Evolutionary conservation across 1,140 invertebrate species (phyloP).

Genomic region (Drosophila carrolli): DNA sequence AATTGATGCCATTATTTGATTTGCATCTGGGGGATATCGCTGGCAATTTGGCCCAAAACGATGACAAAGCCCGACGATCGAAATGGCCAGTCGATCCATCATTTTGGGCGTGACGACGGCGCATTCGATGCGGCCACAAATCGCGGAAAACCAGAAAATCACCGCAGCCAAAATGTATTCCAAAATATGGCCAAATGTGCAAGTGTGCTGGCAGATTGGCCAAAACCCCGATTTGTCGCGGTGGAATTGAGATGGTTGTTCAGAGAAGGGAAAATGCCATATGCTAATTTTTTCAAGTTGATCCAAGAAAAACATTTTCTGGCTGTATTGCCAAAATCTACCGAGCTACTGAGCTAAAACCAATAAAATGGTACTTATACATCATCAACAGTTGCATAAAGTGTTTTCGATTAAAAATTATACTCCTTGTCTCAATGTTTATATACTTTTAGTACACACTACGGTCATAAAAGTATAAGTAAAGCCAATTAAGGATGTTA

Average conservation of each 20-base stretch:
- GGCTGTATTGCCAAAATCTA: neutral
- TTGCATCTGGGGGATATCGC: constrained; percentile 45
- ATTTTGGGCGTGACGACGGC: constrained; percentile 18
- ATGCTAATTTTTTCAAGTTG: constrained; percentile 2
- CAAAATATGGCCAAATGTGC: neutral
- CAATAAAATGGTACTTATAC: no score
- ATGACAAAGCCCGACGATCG: constrained; percentile 25
- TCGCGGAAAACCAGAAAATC: neutral
- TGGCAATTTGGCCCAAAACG: constrained; percentile 23
- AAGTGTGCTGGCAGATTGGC: neutral
- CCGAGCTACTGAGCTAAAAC: no score
- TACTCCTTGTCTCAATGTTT: neutral
- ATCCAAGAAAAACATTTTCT: neutral
- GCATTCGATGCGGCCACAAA: neutral
- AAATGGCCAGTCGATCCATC: neutral
- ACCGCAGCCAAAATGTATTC: constrained; percentile 3
- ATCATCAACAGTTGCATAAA: no score
- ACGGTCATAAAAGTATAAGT: neutral
- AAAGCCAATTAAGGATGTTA: neutral
- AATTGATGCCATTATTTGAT: constrained; percentile 39
- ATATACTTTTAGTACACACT: neutral
- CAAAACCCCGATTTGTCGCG: constrained; percentile 8
- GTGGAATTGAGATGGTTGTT: neutral
- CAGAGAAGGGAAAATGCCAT: constrained; percentile 1
- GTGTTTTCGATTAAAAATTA: neutral